Base-by-base conservation (phyloP, 2,113 vertebrate genomes). In the Pteronura brasiliensis region DNA sequence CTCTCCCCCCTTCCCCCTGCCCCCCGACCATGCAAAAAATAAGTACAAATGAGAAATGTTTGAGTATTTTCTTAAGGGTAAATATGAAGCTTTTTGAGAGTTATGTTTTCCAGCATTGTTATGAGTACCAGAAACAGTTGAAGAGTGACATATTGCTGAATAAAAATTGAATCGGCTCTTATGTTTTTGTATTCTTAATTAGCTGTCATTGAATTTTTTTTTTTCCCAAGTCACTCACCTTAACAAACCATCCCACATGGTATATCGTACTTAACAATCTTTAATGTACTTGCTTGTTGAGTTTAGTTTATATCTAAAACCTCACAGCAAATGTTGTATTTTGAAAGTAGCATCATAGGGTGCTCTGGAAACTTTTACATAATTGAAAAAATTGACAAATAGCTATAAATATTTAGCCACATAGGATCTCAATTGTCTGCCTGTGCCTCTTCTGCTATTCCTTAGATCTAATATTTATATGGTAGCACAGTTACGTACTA, bases 51-150 rank as follows among this genome's bases (percentile, higher is more conserved):
- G 82, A 84, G 94, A 97, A 98, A 98, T 95, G 98, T 98, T 93
- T 98, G 96, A 95, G 71, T 96, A 95, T 98, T 98, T 96, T 98
- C 95, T 97, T 98, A 97, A 94, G 96, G 97, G 59, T 98, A 98
- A 98, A 98, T 98, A 96, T 96, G 93, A 90, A 92, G 95, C 7
- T 97, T 98, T 72, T 84, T 97, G 92, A 97, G 83, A 96, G 61
- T 89, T 89, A 17, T 85, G 20, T 96, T 98, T 98, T 93, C 44
- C 27, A 92, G 15, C 74, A 85, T 59, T 95, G 85, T 96, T 59
- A 49, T 80, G 67, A 36, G 7, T 59, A 89, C 11, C 9, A 79
- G 31, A 61, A 92, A 59, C 65, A 93, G 34, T 81, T 71, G 31
- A 90, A 92, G 25, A 86, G 55, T 69, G 65, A 23, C 83, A 69